Conservation (phyloP, 2,113 vertebrate genomes). For the Sceloporus tristichus region DNA sequence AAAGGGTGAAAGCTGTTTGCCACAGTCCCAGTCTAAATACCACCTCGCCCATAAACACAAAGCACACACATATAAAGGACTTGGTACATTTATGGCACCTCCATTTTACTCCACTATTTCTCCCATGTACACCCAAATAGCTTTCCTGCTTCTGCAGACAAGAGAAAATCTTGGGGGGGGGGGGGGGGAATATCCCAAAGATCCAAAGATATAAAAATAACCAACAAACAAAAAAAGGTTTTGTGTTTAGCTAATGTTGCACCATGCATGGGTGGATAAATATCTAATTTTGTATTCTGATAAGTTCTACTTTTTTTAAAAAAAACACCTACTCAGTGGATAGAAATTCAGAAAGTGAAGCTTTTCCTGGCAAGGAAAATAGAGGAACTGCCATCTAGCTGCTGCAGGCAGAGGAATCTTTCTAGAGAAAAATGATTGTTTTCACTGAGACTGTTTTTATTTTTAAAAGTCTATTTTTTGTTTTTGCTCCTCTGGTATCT, state of each 20-base stretch:
- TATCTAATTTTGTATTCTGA: not conserved
- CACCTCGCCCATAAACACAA: not conserved
- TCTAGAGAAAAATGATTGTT: not conserved
- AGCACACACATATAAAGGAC: not conserved
- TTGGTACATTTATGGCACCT: not conserved
- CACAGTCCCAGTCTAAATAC: not conserved
- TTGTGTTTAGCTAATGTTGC: not conserved
- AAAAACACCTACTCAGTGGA: not conserved
- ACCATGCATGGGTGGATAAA: not conserved
- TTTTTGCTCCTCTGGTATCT: not conserved
- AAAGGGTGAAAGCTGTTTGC: not conserved
- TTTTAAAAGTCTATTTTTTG: not conserved
- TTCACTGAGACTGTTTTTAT: too few species aligned
- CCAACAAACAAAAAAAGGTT: not conserved
- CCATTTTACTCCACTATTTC: not conserved
- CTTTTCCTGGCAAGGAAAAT: not conserved
- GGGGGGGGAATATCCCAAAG: too few species aligned
- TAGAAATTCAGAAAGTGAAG: not conserved
- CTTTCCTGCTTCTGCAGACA: too few species aligned
- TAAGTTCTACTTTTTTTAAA: not conserved
- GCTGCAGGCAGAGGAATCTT: not conserved
- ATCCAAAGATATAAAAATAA: conserved; percentile 24
- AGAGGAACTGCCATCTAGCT: not conserved
- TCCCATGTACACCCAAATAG: not conserved
- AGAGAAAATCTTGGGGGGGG: too few species aligned